These are phyloP conservation scores for Stictocephala bisonia DNA, from an alignment of 2,888 invertebrate genomes.

Conservation along the genomic window DNA sequence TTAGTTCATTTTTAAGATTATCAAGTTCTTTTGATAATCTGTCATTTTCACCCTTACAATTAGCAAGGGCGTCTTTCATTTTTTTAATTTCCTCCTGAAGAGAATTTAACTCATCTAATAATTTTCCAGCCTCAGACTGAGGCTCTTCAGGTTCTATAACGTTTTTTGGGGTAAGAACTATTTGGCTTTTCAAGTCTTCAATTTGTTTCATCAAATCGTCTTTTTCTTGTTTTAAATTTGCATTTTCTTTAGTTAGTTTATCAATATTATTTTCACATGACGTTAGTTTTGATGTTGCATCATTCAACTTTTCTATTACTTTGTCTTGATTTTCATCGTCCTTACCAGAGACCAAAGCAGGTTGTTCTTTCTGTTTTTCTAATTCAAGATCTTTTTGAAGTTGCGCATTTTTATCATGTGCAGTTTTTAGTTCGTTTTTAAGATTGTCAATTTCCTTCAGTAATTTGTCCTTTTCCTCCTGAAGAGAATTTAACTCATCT, in stretches of 20 bases:
- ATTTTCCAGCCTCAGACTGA: neutral
- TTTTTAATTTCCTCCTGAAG: constrained; percentile 10
- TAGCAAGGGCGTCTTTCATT: too few species aligned
- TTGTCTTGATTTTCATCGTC: too few species aligned
- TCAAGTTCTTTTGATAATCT: neutral
- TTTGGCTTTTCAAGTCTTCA: neutral
- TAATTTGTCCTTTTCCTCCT: constrained; percentile 2
- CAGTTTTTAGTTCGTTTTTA: neutral
- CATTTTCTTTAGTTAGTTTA: constrained; percentile 1
- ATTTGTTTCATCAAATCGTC: neutral
- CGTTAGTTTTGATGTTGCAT: too few species aligned
- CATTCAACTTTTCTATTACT: too few species aligned
- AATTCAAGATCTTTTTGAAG: neutral
- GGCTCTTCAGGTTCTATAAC: neutral
- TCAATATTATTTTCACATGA: too few species aligned
- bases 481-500: neutral
- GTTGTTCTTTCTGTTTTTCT: neutral
- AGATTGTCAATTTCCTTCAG: neutral
- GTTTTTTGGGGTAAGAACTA: too few species aligned
- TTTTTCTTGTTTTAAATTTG: neutral
- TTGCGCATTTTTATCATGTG: neutral
- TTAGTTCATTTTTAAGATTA: neutral
- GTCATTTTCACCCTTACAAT: neutral
- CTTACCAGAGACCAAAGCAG: too few species aligned
- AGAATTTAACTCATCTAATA: constrained; percentile 10